Base-by-base conservation (phyloP, 1,140 invertebrate species). In the Halesus radiatus region DNA sequence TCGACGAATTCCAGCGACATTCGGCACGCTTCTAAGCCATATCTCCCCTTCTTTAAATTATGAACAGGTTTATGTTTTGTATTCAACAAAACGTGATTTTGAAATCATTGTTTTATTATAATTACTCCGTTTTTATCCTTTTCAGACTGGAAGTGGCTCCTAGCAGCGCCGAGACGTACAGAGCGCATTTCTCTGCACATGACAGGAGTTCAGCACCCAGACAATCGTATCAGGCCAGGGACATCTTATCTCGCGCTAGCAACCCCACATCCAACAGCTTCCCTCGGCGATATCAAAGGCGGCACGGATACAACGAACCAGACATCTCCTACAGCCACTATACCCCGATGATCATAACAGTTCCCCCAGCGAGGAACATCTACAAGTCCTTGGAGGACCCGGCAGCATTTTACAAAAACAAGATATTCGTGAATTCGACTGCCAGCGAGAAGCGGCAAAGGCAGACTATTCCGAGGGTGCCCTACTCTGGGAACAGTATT, bases 341-440 rank as follows among this genome's bases (percentile, higher is more conserved):
- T 45, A 72, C 20, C 50, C 68, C 68, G 5, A 72, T 15, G 7
- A 72, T 72, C 3, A 72, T 72, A 26, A 58, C 54, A 26, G 26
- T 16, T 5, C 54, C 73, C 8, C 54, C 52, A 29, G 73, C 60
- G 18, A 79, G 77, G 20, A 72, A 53, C 37, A 79, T 79, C 15
- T 79, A 79, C 68, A 72, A 60, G n/a, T 79, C 77, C 45, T 1
- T 58, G 26, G 53, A 56, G 26, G 77, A 79, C 52, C 77, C 77
- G 1, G 64, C 77, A 8, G 52, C 15, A 6, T 45, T 79, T 20
- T 79, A 79, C 66, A 79, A 58, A 13, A 52, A 79, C 52, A 62
- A 26, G 45, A 53, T 72, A 3, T 79, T 72, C 66, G 20, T 72
- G 16, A 79, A 79, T 73, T 26, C 68, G 1, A 79, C 77, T 3